Base-by-base conservation (phyloP, 2,888 invertebrate genomes). In the Laothoe populi region DNA sequence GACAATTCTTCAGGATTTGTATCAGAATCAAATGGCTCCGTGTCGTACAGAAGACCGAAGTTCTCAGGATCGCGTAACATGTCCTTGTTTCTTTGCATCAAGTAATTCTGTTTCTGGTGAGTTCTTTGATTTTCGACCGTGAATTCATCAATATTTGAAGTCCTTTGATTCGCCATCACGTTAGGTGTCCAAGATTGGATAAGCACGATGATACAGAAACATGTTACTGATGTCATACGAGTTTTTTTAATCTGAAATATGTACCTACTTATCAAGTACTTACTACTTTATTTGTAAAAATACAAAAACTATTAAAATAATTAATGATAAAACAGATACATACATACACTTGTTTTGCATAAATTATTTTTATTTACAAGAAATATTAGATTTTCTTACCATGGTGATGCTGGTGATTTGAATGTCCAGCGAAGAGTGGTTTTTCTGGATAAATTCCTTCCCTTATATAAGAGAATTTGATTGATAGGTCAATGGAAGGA, bases 391-490 rank as follows among this genome's bases (percentile, higher is more conserved):
- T n/a, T n/a, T 21, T 57, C 86, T 82, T 78, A 89, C 90, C 88
- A 87, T 88, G 71, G 64, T 70, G 72, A 66, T 73, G 66, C 70
- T 70, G 69, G 61, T 73, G 64, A 67, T 71, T 68, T 63, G 66
- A 68, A 65, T 64, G 64, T 66, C 67, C 66, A 53, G 64, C 59
- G 59, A 62, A 64, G 66, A 82, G 76, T 85, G 73, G 71, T 67
- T 42, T 48, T 63, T 49, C 65, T 69, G 67, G 68, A 69, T 63
- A 65, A 46, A 66, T 70, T 70, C 67, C 67, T 64, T 66, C 72
- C 73, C 78, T 87, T 90, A 81, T 90, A 90, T 90, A 86, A 70
- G 66, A 69, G 64, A 66, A 70, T 66, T 70, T 86, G 82, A 86
- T 87, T 85, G 85, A 86, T 79, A 72, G 80, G 67, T 72, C 61